Evolutionary conservation across 2,888 invertebrate species (phyloP), one percentile per base, ranked within the genome.

Genomic region (Seira ritae): DNA sequence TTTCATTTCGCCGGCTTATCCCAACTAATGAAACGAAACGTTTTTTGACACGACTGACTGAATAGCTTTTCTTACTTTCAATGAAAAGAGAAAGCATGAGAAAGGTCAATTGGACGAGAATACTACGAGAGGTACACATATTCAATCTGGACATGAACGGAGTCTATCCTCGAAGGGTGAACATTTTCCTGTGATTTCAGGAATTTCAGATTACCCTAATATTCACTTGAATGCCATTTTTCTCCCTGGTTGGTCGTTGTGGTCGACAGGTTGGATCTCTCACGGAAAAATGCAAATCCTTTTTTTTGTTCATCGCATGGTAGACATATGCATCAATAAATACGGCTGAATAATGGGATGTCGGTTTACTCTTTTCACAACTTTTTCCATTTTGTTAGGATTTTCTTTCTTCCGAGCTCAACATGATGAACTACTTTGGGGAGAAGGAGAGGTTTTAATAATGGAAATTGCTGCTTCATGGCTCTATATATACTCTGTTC

Each of bases 401-500:
- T 23, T 23, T 66, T 23, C 66, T 66, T 23, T 22, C 66, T 15
- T 66, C 22, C n/a, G 62, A 78, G 22, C 42, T 70, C 20, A 20
- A 79, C 73, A 73, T 69, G 68, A 80, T 80, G 46, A 80, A 69
- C 73, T 80, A 60, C 46, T 55, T 0, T 20, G 42, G 69, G 31
- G 37, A 19, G 20, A 23, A 55, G 67, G 20, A 67, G 72, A 79
- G 24, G 69, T 37, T 69, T 68, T 73, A 74, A 80, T 69, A 73
- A 80, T 31, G 8, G 8, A 31, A 31, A 31, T 31, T 31, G 31
- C 8, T 4, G 31, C 31, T 2, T 31, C n/a, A n/a, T n/a, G n/a
- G n/a, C n/a, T n/a, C n/a, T n/a, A n/a, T n/a, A n/a, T 31, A 8
- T 31, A 31, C 31, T 31, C 31, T 31, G 8, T 31, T n/a, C n/a